A percentile compares a stretch with the other conserved stretches of the same genome.
Evolutionary conservation across 2,113 vertebrate species (phyloP).

Genomic region (Nothoprocta perdicaria): DNA sequence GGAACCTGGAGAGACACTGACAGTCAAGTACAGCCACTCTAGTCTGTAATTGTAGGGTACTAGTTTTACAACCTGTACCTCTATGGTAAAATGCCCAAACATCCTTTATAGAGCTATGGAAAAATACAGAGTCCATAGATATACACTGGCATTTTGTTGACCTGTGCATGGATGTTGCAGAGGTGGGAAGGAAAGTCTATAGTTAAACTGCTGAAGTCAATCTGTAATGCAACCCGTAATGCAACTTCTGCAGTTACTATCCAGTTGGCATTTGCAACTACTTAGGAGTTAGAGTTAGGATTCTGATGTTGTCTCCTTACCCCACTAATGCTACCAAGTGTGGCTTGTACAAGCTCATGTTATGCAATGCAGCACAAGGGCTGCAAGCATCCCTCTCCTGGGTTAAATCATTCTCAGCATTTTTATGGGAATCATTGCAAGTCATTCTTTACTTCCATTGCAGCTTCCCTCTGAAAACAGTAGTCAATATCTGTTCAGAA

Average conservation of each 20-base stretch:
- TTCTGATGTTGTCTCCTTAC: not conserved
- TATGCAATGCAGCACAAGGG: not conserved
- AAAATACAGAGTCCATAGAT: slow-evolving; percentile 5
- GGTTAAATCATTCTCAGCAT: not conserved
- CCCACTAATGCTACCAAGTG: not conserved
- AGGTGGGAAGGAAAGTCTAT: not conserved
- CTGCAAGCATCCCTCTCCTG: not conserved
- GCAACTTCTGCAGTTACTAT: not conserved
- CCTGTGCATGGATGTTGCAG: not conserved
- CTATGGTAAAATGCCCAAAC: not conserved
- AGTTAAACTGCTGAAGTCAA: not conserved
- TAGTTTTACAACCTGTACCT: slow-evolving; percentile 26
- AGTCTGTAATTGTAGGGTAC: slow-evolving; percentile 25
- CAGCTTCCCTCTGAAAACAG: not conserved
- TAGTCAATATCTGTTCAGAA: not conserved
- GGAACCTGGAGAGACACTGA: slow-evolving; percentile 17
- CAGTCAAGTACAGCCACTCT: slow-evolving; percentile 14
- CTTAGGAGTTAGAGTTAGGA: not conserved
- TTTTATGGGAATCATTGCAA: not conserved
- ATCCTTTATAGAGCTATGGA: not conserved
- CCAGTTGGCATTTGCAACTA: accelerated
- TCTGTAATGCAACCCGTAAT: not conserved
- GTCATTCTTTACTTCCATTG: not conserved
- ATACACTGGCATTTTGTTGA: not conserved
- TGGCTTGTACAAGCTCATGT: not conserved